Conservation (phyloP, 2,888 invertebrate species). For the Mantis religiosa region DNA sequence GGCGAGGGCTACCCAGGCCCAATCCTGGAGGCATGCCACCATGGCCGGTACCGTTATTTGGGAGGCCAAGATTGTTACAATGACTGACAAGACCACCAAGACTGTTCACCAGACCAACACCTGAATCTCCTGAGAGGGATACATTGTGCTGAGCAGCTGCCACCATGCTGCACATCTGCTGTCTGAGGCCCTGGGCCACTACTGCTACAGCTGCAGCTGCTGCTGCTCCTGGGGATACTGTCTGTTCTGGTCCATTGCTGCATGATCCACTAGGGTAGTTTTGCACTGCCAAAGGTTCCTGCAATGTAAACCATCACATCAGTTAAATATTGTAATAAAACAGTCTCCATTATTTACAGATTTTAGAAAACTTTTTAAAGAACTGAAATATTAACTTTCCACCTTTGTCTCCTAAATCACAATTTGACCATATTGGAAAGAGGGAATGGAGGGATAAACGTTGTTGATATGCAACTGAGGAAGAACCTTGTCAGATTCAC, state of each 20-base stretch:
- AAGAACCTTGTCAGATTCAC: too few relatives aligned
- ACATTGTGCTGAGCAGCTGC: slow-evolving; percentile 55
- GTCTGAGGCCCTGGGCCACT: slow-evolving; percentile 78
- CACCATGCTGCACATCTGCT: slow-evolving; percentile 82
- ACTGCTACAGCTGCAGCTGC: slow-evolving; percentile 70
- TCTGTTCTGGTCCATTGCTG: slow-evolving; percentile 55
- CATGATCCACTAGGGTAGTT: slow-evolving; percentile 48
- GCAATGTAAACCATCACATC: background rate
- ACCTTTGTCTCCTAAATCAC: too few relatives aligned
- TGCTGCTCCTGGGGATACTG: slow-evolving; percentile 65
- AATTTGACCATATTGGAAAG: too few relatives aligned
- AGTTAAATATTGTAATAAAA: too few relatives aligned
- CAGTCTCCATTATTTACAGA: too few relatives aligned
- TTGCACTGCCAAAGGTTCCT: slow-evolving; percentile 42
- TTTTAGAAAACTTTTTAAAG: too few relatives aligned
- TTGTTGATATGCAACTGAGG: too few relatives aligned
- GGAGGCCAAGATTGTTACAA: slow-evolving; percentile 23
- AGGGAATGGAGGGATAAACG: too few relatives aligned
- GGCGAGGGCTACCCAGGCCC: background rate
- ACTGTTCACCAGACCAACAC: slow-evolving; percentile 48
- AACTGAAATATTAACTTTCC: too few relatives aligned
- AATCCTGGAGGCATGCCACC: slow-evolving; percentile 21
- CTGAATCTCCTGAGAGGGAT: slow-evolving; percentile 38
- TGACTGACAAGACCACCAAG: slow-evolving; percentile 23
- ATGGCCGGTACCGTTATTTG: slow-evolving; percentile 24